phyloP scores from a whole-genome alignment of 1,140 invertebrate species.

The Condylostylus longicornis region DNA sequence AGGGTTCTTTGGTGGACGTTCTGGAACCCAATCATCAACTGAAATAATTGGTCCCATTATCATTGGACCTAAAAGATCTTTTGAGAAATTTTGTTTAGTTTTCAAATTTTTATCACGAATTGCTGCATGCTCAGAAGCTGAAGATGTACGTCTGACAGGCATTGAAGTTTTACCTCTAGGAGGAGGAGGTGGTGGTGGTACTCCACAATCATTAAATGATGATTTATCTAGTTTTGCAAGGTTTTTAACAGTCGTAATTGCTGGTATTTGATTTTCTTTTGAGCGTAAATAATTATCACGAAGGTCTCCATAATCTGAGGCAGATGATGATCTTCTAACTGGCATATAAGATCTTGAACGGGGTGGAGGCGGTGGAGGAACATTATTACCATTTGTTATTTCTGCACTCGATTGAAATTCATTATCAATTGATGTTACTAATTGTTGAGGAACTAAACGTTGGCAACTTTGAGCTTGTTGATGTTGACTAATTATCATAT shows the following conservation, averaged over 20 bases:
- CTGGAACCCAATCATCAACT: constrained; percentile 55
- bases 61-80: constrained; percentile 43
- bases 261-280: constrained; percentile 13
- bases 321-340: constrained; percentile 48
- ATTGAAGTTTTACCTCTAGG: constrained; percentile 25
- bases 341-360: constrained; percentile 35
- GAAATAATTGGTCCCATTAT: constrained; percentile 49
- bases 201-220: constrained; percentile 29
- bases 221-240: constrained; percentile 24
- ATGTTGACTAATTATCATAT: no score
- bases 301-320: constrained; percentile 47
- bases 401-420: no score
- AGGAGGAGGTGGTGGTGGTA: constrained; percentile 28
- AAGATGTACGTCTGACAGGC: constrained; percentile 24
- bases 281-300: constrained; percentile 25
- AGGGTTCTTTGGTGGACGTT: constrained; percentile 54
- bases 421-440: constrained; percentile 19
- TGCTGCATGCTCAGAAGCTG: constrained; percentile 25
- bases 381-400: no score
- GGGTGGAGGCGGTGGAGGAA: constrained; percentile 41
- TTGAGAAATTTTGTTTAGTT: constrained; percentile 29
- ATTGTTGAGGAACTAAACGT: background rate
- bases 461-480: constrained; percentile 3
- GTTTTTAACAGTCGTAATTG: constrained; percentile 24
- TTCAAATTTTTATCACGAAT: constrained; percentile 19